Percentiles rank a stretch among this genome's conserved stretches.
phyloP scores from a whole-genome alignment of 2,888 invertebrate species.

The Artemia sp. region DNA sequence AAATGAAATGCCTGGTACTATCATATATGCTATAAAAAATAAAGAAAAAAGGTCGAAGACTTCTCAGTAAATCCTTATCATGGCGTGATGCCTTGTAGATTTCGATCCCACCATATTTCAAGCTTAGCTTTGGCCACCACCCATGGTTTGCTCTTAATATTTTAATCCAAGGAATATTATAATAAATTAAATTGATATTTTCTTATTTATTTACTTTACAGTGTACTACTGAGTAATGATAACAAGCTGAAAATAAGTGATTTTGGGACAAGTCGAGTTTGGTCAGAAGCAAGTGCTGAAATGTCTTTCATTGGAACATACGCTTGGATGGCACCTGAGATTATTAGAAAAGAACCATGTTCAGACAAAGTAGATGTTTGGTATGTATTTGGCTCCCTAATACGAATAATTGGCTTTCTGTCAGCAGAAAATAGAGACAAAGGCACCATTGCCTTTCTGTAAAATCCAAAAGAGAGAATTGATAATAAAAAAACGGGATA shows the following conservation, averaged over 20 bases:
- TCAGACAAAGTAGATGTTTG: slow-evolving; percentile 96
- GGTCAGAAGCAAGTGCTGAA: slow-evolving; percentile 82
- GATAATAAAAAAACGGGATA: no score
- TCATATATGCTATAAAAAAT: not conserved
- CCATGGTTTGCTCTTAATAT: slow-evolving; percentile 16
- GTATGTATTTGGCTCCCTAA: slow-evolving; percentile 34
- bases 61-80: not conserved
- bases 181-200: slow-evolving; percentile 27
- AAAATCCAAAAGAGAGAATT: no score
- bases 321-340: slow-evolving; percentile 99
- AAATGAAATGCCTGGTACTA: no score
- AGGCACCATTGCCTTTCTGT: no score
- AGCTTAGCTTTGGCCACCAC: not conserved
- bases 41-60: not conserved
- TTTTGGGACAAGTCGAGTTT: slow-evolving; percentile 87
- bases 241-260: slow-evolving; percentile 86
- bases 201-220: slow-evolving; percentile 31
- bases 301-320: slow-evolving; percentile 98
- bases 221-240: slow-evolving; percentile 63
- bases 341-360: slow-evolving; percentile 87
- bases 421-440: slow-evolving; percentile 85
- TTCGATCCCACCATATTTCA: slow-evolving; percentile 9
- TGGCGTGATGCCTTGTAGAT: not conserved
- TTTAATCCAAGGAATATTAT: not conserved
- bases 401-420: slow-evolving; percentile 78